Base-by-base conservation (phyloP, 2,797 vertebrate species). In the Bryconaethiops microstoma region DNA sequence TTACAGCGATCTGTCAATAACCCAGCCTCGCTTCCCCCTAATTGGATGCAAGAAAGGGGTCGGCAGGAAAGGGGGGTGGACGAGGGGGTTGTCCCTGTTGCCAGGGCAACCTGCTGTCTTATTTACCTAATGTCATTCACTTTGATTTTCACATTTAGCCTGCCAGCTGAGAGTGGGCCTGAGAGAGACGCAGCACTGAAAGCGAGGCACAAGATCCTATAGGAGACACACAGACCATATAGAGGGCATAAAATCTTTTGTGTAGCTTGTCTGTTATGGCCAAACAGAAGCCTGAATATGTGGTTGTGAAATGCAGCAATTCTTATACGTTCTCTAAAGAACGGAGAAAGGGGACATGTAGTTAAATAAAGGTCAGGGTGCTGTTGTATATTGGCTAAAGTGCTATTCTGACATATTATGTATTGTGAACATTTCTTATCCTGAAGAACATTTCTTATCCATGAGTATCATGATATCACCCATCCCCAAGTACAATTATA, bases 101-200 rank as follows among this genome's bases (percentile, higher is more conserved):
- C 94, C 93, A 89, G 90, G 93, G 94, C 92, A 94, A 94, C 93
- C 92, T 88, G 90, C 92, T 91, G 92, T 93, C 92, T 93, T 94
- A 93, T 94, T 94, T 94, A 94, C 92, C 91, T 93, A 94, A 93
- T 94, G 92, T 93, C 93, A 94, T 93, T 94, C 93, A 91, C 92
- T 94, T 94, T 94, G 94, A 95, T 95, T 94, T 94, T 94, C 91
- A 92, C 93, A 93, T 94, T 92, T 91, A 93, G 91, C 88, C 90
- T 89, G 84, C 82, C 84, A 82, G 91, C 89, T 88, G 87, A 88
- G 86, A 84, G 83, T 82, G 80, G 84, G 87, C 81, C 83, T 86
- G 75, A 74, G 77, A 80, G 89, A 88, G 87, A n/a, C 48, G 57
- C 59, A 71, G 40, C 64, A 75, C 76, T 84, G 77, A 82, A 79